Evolutionary conservation across 2,888 invertebrate species (phyloP).

Genomic region (Idaea aversata): DNA sequence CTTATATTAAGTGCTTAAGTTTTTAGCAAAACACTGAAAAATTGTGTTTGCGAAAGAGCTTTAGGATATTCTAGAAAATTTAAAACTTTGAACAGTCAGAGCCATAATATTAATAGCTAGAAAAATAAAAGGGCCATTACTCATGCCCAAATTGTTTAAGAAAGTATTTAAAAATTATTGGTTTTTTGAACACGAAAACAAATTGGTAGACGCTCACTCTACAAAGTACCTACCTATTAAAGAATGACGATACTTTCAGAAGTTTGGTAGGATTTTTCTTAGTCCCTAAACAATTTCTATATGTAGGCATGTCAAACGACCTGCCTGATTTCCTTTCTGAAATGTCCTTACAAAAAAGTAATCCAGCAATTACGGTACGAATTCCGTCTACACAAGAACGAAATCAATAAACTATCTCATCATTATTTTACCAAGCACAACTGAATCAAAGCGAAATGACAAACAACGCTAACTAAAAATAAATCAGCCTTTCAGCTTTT

Average conservation of each 20-base stretch:
- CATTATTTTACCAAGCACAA: slow-evolving; percentile 10
- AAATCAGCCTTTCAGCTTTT: slow-evolving; percentile 51
- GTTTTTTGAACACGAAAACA: neutral
- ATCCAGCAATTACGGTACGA: neutral
- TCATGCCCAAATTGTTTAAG: neutral
- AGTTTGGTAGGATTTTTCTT: neutral
- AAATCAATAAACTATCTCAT: slow-evolving; percentile 18
- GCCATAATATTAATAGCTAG: too few species aligned
- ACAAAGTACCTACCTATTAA: neutral
- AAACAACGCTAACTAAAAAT: slow-evolving; percentile 43
- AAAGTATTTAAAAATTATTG: neutral
- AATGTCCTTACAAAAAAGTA: neutral
- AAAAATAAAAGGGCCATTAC: neutral
- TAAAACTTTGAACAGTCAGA: neutral
- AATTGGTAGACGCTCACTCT: neutral
- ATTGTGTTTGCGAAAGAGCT: neutral
- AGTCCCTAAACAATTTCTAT: neutral
- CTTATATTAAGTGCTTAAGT: slow-evolving; percentile 7
- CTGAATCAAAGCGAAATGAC: slow-evolving; percentile 26
- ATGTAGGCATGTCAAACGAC: too few species aligned
- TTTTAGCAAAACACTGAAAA: neutral
- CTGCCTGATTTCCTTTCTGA: neutral
- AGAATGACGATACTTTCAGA: too few species aligned
- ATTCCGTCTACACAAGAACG: neutral
- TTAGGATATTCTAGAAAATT: neutral